A percentile compares a stretch with the other conserved stretches of the same genome.
These are phyloP conservation scores for Ophion slaviceki DNA, from an alignment of 2,888 invertebrate genomes.

Conservation along the genomic window DNA sequence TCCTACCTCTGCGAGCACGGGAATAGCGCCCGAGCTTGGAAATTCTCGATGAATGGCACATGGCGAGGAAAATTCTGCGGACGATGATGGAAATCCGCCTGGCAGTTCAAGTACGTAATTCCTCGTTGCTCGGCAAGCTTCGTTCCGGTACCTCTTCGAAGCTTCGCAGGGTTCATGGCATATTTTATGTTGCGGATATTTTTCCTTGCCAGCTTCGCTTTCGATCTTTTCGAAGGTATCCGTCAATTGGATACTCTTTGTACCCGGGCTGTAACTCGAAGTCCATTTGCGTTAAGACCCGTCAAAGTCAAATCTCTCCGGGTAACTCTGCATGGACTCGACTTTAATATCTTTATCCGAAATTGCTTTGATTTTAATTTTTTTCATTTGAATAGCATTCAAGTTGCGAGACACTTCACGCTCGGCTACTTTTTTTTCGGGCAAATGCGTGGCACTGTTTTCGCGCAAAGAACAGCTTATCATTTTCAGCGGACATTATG, in stretches of 20 bases:
- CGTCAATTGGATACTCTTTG: background rate
- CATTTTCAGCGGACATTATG: too few relatives aligned
- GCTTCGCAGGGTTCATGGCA: slow-evolving; percentile 15
- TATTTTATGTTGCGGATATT: slow-evolving; percentile 11
- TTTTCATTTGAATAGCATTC: too few relatives aligned
- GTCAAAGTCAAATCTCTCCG: too few relatives aligned
- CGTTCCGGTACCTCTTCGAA: background rate
- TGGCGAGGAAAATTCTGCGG: slow-evolving; percentile 10
- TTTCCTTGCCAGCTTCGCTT: slow-evolving; percentile 10
- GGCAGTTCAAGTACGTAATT: slow-evolving; percentile 21
- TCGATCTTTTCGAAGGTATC: background rate
- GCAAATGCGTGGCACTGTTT: too few relatives aligned
- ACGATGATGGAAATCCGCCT: background rate
- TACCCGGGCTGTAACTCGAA: too few relatives aligned
- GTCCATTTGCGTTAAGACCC: too few relatives aligned
- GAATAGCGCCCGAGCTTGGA: slow-evolving; percentile 9
- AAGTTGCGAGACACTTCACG: too few relatives aligned
- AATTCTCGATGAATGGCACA: slow-evolving; percentile 33
- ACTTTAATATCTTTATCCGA: too few relatives aligned
- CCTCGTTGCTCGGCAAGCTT: slow-evolving; percentile 2
- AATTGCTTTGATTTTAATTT: too few relatives aligned
- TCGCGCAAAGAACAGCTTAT: too few relatives aligned
- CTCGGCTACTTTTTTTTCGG: too few relatives aligned
- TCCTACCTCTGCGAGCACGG: background rate
- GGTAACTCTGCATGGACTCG: too few relatives aligned